Evolutionary conservation across 1,140 invertebrate species (phyloP).

Genomic region (Plectrocnemia conspersa): DNA sequence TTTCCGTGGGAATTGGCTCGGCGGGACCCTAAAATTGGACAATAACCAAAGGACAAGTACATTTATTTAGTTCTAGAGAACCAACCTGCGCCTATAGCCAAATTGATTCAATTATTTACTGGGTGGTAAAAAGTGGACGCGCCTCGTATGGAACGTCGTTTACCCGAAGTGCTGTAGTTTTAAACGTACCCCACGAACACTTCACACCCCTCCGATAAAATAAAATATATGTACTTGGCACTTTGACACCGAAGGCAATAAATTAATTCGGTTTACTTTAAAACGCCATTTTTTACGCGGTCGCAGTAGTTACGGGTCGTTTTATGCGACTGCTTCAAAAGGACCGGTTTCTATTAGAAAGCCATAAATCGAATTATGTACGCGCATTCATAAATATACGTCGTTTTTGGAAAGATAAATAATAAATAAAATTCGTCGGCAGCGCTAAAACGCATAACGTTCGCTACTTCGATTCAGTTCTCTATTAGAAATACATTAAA

Average conservation of each 20-base stretch:
- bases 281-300: conserved; percentile 13
- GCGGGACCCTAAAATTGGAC: background rate
- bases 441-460: no score
- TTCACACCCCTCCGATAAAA: conserved; percentile 9
- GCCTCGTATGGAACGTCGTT: background rate
- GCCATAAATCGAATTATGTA: conserved; percentile 3
- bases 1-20: conserved; percentile 3
- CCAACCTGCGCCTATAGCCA: background rate
- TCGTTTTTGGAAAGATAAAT: no score
- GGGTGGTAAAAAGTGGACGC: no score
- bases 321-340: background rate
- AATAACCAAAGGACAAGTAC: background rate
- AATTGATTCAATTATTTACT: conserved; percentile 6
- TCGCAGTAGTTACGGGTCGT: background rate
- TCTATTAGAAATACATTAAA: no score
- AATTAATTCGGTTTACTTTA: conserved; percentile 15
- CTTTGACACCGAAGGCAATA: conserved; percentile 12
- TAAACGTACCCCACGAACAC: background rate
- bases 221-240: conserved; percentile 6
- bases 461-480: no score
- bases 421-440: no score
- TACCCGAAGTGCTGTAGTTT: background rate
- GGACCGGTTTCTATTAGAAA: conserved; percentile 9
- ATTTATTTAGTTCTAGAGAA: background rate
- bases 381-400: background rate